Percentiles rank a stretch among this genome's conserved stretches.
phyloP scores from a whole-genome alignment of 2,888 invertebrate genomes.

The Alcis repandata region DNA sequence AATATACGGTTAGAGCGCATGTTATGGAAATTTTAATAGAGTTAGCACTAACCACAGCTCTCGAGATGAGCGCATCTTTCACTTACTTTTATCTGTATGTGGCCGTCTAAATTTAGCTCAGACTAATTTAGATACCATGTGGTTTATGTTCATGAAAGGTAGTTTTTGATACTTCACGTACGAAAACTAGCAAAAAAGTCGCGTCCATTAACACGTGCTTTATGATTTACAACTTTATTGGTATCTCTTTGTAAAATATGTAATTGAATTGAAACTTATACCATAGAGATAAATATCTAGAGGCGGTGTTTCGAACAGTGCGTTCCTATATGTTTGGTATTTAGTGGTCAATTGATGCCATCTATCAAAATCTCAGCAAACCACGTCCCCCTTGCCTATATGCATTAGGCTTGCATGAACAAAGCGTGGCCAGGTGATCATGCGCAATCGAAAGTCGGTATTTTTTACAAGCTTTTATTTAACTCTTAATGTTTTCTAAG shows the following conservation, averaged over 20 bases:
- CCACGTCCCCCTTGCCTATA: no score
- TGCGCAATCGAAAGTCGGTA: no score
- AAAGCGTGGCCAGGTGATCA: no score
- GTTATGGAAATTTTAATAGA: conserved; percentile 78
- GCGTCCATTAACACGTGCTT: not conserved
- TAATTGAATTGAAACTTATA: no score
- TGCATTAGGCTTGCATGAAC: no score
- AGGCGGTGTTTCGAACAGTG: no score
- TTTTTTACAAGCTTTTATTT: no score
- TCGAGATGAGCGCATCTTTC: conserved; percentile 34
- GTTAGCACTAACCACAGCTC: conserved; percentile 40
- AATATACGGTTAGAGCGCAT: conserved; percentile 74
- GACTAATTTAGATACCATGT: conserved; percentile 25
- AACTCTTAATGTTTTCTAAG: no score
- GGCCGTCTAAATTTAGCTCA: conserved; percentile 21
- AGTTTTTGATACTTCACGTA: conserved; percentile 3
- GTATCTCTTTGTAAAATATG: no score
- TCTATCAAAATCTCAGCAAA: not conserved
- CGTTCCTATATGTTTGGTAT: no score
- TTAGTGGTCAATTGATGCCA: no score
- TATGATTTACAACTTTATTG: not conserved
- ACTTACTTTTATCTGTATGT: conserved; percentile 35
- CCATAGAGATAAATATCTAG: no score
- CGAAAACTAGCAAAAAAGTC: not conserved
- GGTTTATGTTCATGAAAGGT: conserved; percentile 5